phyloP scores from a whole-genome alignment of 2,113 vertebrate species.

The Hirundichthys speculiger region DNA sequence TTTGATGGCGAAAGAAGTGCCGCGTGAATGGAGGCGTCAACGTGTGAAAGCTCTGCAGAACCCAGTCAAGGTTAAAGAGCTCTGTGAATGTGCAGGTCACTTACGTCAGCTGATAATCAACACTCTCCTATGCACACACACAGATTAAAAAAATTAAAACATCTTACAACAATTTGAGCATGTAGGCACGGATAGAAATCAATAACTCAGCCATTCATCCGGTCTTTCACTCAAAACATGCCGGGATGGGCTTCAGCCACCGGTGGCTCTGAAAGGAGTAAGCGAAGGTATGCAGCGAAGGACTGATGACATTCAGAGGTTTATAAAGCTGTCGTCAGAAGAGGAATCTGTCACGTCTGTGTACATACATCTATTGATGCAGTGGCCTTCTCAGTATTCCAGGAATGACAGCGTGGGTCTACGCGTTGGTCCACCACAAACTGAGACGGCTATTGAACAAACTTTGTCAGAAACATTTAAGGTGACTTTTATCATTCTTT shows the following conservation, averaged over 20 bases:
- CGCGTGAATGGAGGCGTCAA: neutral
- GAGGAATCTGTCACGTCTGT: no score
- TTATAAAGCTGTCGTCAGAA: no score
- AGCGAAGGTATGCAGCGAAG: neutral
- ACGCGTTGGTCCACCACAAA: no score
- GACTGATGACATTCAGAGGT: conserved; percentile 10
- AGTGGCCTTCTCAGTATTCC: no score
- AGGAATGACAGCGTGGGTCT: no score
- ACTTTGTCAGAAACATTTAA: no score
- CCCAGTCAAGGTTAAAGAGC: neutral
- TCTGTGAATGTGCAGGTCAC: neutral
- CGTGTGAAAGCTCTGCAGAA: neutral
- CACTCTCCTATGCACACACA: neutral
- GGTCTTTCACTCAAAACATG: conserved; percentile 14
- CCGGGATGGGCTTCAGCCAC: conserved; percentile 9
- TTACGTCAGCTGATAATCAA: conserved; percentile 4
- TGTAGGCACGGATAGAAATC: neutral
- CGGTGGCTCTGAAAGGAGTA: conserved; percentile 17
- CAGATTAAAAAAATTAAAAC: neutral
- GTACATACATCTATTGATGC: no score
- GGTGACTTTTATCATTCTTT: no score
- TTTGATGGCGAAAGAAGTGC: neutral
- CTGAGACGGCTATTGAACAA: no score
- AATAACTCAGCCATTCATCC: conserved; percentile 7
- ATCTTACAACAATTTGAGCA: neutral